These are phyloP conservation scores for Melanerpes formicivorus DNA, from an alignment of 2,113 vertebrate species.

Conservation along the genomic window DNA sequence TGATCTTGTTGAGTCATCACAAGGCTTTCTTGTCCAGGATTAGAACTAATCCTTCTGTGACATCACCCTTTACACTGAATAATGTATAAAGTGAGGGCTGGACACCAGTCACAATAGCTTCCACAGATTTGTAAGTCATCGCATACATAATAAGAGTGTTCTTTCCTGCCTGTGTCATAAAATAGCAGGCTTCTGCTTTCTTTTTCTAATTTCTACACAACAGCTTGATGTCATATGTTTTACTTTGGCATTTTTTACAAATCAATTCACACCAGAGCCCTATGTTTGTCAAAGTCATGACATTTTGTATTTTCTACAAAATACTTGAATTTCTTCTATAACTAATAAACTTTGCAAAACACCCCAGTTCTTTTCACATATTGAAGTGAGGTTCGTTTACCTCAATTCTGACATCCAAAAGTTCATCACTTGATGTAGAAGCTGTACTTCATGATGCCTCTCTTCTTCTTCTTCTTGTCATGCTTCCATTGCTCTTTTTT, in stretches of 20 bases:
- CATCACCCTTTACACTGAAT: conserved; percentile 49
- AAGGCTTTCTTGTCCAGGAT: conserved; percentile 57
- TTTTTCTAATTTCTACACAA: background rate
- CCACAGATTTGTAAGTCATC: background rate
- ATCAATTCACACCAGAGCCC: background rate
- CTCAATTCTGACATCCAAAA: background rate
- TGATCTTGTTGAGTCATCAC: conserved; percentile 63
- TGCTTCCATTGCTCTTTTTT: background rate
- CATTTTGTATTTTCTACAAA: background rate
- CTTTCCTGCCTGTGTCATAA: background rate
- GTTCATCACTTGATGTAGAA: background rate
- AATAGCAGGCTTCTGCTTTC: background rate
- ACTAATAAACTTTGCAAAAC: background rate
- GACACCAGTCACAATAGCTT: background rate
- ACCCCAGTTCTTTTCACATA: background rate
- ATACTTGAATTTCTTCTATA: background rate
- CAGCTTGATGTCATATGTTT: background rate
- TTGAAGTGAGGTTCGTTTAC: background rate
- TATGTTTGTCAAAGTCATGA: background rate
- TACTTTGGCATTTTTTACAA: background rate
- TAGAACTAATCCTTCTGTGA: conserved; percentile 68
- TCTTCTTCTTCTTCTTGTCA: background rate
- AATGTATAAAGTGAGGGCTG: conserved; percentile 50
- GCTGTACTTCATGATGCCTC: background rate
- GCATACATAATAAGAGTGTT: background rate